Evolutionary conservation across 2,888 invertebrate genomes (phyloP).

Genomic region (Drosophila emarginata): DNA sequence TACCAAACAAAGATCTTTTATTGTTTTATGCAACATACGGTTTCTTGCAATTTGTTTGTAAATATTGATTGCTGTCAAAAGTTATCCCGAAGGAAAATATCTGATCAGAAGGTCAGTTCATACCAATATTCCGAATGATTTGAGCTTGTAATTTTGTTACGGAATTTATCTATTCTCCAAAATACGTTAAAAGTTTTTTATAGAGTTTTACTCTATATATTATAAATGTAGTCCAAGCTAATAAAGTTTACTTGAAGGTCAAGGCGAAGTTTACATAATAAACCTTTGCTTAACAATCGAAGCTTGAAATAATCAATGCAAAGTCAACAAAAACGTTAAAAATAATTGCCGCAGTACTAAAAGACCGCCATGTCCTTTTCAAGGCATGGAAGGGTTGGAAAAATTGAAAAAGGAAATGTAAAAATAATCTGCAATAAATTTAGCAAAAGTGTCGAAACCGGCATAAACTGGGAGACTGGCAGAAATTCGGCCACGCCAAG

Average conservation of each 20-base stretch:
- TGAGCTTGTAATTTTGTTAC: too few species aligned
- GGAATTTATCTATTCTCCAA: too few species aligned
- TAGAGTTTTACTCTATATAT: too few species aligned
- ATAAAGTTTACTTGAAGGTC: conserved; percentile 8
- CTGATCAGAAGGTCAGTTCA: too few species aligned
- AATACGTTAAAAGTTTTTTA: too few species aligned
- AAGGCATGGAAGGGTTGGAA: conserved; percentile 28
- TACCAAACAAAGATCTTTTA: too few species aligned
- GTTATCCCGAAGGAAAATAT: too few species aligned
- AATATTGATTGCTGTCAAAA: too few species aligned
- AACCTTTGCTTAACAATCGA: conserved; percentile 4
- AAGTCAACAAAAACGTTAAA: conserved; percentile 72
- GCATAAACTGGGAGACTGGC: conserved; percentile 51
- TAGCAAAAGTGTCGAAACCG: conserved; percentile 76
- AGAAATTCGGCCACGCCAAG: conserved; percentile 69
- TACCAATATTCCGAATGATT: too few species aligned
- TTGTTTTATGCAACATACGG: too few species aligned
- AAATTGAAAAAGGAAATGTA: conserved; percentile 68
- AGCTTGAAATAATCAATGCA: conserved; percentile 57
- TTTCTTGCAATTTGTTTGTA: too few species aligned
- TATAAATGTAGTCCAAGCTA: neutral
- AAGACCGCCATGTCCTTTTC: conserved; percentile 15
- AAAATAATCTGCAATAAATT: conserved; percentile 78
- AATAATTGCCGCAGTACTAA: conserved; percentile 66
- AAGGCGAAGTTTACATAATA: neutral